phyloP scores from a whole-genome alignment of 2,797 vertebrate genomes.

The Delichon dasypus region DNA sequence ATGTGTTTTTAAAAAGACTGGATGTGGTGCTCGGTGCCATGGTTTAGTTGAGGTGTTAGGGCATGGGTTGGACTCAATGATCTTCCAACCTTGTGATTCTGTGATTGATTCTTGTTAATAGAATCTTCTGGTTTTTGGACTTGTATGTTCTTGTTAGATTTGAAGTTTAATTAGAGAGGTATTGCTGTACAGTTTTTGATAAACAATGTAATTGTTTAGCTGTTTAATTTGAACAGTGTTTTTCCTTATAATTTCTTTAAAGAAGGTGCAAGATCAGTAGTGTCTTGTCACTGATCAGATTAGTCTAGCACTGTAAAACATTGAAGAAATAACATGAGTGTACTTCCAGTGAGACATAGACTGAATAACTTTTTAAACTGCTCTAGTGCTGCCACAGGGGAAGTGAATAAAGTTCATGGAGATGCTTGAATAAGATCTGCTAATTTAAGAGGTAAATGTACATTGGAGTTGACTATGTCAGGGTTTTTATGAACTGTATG shows the following conservation, averaged over 20 bases:
- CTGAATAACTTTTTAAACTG: not conserved
- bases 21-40: not conserved
- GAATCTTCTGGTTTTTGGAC: not conserved
- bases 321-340: not conserved
- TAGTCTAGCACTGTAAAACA: not conserved
- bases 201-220: not conserved
- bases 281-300: not conserved
- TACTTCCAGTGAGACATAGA: not conserved
- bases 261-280: not conserved
- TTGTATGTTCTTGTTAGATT: not conserved
- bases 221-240: not conserved
- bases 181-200: not conserved
- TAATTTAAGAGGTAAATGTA: not conserved
- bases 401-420: not conserved
- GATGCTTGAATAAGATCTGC: not conserved
- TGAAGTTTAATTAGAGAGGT: not conserved
- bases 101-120: not conserved
- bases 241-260: not conserved
- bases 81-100: not conserved
- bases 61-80: not conserved
- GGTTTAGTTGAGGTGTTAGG: not conserved
- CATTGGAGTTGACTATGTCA: not conserved
- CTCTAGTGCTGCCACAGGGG: rapidly evolving
- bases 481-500: not conserved
- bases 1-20: not conserved